These are phyloP conservation scores for Ceuthmochares aereus DNA, from an alignment of 2,113 vertebrate genomes.

Conservation along the genomic window DNA sequence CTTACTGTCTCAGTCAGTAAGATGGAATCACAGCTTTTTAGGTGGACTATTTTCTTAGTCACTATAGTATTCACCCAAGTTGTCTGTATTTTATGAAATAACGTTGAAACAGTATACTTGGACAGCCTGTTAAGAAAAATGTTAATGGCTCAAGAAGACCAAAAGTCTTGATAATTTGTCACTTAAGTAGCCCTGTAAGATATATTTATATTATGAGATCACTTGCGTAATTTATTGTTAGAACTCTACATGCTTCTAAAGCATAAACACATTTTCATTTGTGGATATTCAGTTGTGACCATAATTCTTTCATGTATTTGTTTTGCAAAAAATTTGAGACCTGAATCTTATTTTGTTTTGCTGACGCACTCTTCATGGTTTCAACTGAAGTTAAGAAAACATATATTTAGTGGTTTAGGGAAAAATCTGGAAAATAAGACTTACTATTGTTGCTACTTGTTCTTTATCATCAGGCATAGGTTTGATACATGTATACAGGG, in stretches of 20 bases:
- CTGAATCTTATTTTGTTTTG: not conserved
- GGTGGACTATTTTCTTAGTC: not conserved
- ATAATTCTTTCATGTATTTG: not conserved
- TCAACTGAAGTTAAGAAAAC: not conserved
- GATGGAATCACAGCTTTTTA: not conserved
- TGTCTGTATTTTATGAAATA: not conserved
- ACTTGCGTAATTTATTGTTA: not conserved
- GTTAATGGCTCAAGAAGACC: not conserved
- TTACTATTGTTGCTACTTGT: not conserved
- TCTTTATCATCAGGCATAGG: not conserved
- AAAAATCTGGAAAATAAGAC: not conserved
- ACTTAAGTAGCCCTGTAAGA: not conserved
- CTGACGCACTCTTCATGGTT: not conserved
- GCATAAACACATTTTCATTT: not conserved
- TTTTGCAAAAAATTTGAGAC: not conserved
- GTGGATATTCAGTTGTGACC: not conserved
- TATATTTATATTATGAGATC: not conserved
- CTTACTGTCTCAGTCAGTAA: not conserved
- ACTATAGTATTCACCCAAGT: not conserved
- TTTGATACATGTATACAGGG: not conserved
- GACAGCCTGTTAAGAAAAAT: not conserved
- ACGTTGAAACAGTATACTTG: not conserved
- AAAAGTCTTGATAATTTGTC: not conserved
- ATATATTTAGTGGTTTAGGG: conserved; percentile 17
- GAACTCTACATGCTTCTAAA: not conserved